Evolutionary conservation across 2,888 invertebrate genomes (phyloP).

Genomic region (Junonia oenone): DNA sequence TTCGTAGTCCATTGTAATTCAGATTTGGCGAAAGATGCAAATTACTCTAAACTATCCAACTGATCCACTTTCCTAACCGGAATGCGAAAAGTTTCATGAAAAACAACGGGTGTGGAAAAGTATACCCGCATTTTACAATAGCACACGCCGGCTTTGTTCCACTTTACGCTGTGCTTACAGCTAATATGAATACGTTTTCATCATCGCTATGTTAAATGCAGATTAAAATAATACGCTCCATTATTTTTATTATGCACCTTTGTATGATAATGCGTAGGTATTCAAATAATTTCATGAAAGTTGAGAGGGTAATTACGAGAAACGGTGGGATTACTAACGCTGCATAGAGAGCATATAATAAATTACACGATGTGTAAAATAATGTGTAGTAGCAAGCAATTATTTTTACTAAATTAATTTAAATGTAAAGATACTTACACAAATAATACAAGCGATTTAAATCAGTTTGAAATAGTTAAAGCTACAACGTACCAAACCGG

Average conservation of each 20-base stretch:
- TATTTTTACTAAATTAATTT: too few relatives aligned
- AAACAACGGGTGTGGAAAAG: conserved; percentile 47
- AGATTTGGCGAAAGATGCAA: conserved; percentile 71
- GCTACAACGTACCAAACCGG: neutral
- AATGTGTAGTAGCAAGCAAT: too few relatives aligned
- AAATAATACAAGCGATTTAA: too few relatives aligned
- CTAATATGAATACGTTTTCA: conserved; percentile 6
- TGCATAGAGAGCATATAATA: too few relatives aligned
- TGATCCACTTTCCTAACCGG: conserved; percentile 70
- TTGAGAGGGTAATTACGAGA: too few relatives aligned
- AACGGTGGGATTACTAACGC: too few relatives aligned
- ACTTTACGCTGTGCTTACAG: conserved; percentile 6
- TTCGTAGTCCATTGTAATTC: conserved; percentile 75
- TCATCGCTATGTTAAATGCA: neutral
- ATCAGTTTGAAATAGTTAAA: neutral
- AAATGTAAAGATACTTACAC: too few relatives aligned
- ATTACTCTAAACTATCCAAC: conserved; percentile 68
- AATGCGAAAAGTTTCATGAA: conserved; percentile 67
- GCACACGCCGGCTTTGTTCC: conserved; percentile 8
- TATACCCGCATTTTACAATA: conserved; percentile 12
- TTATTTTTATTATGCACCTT: neutral
- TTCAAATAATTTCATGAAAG: neutral
- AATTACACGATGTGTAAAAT: too few relatives aligned
- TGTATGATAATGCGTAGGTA: neutral
- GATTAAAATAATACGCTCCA: neutral